Conservation (phyloP, 2,797 vertebrate species). For the Channallabes apus region DNA sequence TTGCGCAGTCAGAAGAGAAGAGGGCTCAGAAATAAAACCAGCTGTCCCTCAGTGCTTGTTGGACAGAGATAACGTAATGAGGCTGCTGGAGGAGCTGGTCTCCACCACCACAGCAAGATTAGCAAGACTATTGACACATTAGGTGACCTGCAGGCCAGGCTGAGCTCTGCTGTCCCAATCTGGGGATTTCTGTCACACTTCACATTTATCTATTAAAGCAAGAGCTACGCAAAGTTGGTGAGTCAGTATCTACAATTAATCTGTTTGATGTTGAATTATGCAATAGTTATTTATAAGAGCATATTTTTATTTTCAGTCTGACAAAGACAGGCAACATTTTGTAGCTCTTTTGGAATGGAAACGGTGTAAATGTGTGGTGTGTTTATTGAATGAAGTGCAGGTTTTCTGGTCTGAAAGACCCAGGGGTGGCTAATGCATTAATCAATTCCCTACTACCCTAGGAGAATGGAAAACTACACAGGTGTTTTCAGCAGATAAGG, state of each 20-base stretch:
- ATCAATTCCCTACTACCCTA: background rate
- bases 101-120: slow-evolving; percentile 75
- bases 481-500: slow-evolving; percentile 18
- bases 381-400: slow-evolving; percentile 29
- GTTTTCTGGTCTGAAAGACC: slow-evolving; percentile 2
- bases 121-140: slow-evolving; percentile 63
- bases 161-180: slow-evolving; percentile 58
- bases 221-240: slow-evolving; percentile 6
- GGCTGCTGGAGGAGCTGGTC: slow-evolving; percentile 82
- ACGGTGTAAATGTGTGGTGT: background rate
- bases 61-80: slow-evolving; percentile 71
- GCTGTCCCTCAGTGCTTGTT: slow-evolving; percentile 68
- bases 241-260: background rate
- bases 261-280: background rate
- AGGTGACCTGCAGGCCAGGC: slow-evolving; percentile 70
- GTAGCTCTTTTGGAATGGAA: slow-evolving; percentile 3
- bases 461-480: background rate
- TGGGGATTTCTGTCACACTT: slow-evolving; percentile 72
- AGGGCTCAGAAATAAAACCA: slow-evolving; percentile 85
- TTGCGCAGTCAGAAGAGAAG: slow-evolving; percentile 67
- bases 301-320: background rate
- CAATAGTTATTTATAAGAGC: slow-evolving; percentile 4
- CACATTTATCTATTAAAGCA: slow-evolving; percentile 41
- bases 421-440: slow-evolving; percentile 1
- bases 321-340: background rate